Base-by-base conservation (phyloP, 2,888 invertebrate species). In the Lasioglossum malachurum region DNA sequence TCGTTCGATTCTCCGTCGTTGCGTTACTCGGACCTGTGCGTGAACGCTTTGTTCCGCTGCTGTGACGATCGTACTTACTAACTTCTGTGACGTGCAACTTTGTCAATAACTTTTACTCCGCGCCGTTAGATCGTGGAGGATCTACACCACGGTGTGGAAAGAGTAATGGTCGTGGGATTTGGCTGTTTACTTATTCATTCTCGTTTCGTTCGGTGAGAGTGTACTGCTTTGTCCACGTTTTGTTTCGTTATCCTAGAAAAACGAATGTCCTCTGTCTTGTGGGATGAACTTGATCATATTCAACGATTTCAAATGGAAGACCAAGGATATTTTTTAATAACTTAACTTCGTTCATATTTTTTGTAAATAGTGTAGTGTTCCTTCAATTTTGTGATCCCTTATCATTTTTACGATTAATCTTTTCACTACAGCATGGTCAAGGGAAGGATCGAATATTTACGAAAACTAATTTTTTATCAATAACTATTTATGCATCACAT, bases 21-120 rank as follows among this genome's bases (percentile, higher is more conserved):
- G 69, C 10, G 35, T 38, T 67, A 23, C 23, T 69, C 19, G 38
- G 19, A 69, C 4, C 23, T 69, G 38, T 69, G 69, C 38, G 69
- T 12, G 38, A 69, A 69, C 38, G 38, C 69, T 69, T 69, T 23
- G 69, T 69, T 38, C 69, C 69, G 69, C 69, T 71, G 38, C n/a
- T 71, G 41, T 41, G 71, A n/a, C 23, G 41, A 71, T 71, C 41
- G 74, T 79, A 67, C 27, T 74, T 82, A 53, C 44, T 74, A 67
- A 74, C 35, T 41, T 16, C n/a, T 46, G 16, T 38, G 10, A 57
- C 46, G 69, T 57, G 71, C 38, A 71, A 69, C 16, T n/a, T 71
- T 71, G 41, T 71, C 71, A 41, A 71, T 71, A 71, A 41, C 71
- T 71, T 41, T 44, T 60, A 44, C 60, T 60, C 69, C 27, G 41